Evolutionary conservation across 2,888 invertebrate genomes (phyloP).

Genomic region (Panzeria rudis): DNA sequence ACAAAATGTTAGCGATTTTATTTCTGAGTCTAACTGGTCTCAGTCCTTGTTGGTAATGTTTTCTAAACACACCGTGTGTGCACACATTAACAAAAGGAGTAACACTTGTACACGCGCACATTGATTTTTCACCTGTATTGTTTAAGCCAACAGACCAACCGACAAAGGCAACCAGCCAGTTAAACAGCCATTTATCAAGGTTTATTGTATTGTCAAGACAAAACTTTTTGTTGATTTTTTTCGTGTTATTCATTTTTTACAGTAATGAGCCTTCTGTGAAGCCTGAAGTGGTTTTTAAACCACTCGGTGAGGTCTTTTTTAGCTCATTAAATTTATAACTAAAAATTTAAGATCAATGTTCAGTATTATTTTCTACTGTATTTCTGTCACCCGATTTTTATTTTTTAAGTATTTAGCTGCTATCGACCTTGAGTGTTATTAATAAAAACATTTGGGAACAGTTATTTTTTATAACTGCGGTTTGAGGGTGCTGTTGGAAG

Average conservation of each 20-base stretch:
- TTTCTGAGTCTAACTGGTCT: background rate
- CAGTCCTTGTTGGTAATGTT: conserved; percentile 1
- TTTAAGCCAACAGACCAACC: background rate
- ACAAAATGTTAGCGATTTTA: background rate
- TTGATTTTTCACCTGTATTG: conserved; percentile 45
- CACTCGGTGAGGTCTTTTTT: background rate
- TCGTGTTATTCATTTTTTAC: conserved; percentile 17
- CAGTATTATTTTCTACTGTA: background rate
- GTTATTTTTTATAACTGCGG: too few relatives aligned
- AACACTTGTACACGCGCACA: conserved; percentile 13
- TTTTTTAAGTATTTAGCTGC: too few relatives aligned
- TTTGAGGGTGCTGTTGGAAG: too few relatives aligned
- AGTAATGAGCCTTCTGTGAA: conserved; percentile 12
- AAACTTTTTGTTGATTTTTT: conserved; percentile 20
- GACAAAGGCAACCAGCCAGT: conserved; percentile 21
- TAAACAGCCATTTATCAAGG: conserved; percentile 45
- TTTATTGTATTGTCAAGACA: conserved; percentile 37
- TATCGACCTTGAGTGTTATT: too few relatives aligned
- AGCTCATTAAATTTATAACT: conserved; percentile 29
- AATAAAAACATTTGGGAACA: too few relatives aligned
- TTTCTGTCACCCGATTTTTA: too few relatives aligned
- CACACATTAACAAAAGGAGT: conserved; percentile 7
- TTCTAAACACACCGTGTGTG: background rate
- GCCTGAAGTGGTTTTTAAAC: conserved; percentile 1
- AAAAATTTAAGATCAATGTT: conserved; percentile 11